phyloP scores from a whole-genome alignment of 2,797 vertebrate species.

The Hemitrygon akajei region DNA sequence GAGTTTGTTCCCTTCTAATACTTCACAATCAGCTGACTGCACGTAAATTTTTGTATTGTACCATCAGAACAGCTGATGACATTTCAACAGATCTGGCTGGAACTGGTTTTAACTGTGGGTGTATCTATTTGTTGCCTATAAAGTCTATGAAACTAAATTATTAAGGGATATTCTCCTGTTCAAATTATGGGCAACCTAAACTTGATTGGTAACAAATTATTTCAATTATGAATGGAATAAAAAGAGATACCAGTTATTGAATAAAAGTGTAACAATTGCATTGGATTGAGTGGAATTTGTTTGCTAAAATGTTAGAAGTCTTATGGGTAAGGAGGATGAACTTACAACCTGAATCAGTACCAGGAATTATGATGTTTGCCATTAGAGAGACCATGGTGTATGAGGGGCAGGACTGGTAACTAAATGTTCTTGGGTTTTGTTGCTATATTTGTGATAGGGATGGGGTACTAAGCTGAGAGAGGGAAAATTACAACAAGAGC shows the following conservation, averaged over 20 bases:
- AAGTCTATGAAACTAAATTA: neutral
- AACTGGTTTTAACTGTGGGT: neutral
- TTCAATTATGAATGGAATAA: neutral
- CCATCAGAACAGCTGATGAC: neutral
- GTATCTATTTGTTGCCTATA: neutral
- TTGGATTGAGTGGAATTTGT: neutral
- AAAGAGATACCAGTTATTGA: neutral
- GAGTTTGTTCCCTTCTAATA: neutral
- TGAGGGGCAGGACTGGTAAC: no score
- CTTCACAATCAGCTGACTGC: neutral
- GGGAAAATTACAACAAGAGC: no score
- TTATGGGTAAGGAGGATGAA: no score
- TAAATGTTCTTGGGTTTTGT: no score
- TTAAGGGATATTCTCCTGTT: neutral
- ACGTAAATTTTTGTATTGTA: neutral
- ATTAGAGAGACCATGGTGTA: no score
- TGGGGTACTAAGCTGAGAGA: no score
- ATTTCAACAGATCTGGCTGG: neutral
- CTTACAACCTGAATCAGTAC: no score
- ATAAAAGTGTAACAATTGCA: neutral
- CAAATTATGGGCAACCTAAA: neutral
- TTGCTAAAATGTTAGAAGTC: neutral
- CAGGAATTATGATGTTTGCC: no score
- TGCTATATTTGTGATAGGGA: no score
- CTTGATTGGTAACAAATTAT: neutral